Conservation (phyloP, 1,140 invertebrate genomes). For the Drosophila ogumai region DNA sequence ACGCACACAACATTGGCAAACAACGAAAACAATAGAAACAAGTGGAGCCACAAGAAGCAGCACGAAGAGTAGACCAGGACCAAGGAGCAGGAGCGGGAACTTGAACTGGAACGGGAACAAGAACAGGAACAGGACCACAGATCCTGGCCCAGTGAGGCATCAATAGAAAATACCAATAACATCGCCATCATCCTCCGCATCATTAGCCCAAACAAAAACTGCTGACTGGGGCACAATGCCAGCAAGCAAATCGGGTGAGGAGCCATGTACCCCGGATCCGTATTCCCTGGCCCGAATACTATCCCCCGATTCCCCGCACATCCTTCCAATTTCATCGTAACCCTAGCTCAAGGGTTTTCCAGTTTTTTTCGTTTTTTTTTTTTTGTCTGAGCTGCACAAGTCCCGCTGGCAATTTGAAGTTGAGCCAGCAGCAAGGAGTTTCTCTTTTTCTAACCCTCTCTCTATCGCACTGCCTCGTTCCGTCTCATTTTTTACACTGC, state of each 20-base stretch:
- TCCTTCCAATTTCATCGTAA: constrained; percentile 19
- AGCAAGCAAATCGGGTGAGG: constrained; percentile 42
- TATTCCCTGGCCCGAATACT: constrained; percentile 1
- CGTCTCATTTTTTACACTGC: neutral
- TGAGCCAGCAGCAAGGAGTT: constrained; percentile 38
- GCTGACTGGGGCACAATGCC: constrained; percentile 71
- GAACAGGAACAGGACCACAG: constrained; percentile 15
- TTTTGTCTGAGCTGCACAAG: constrained; percentile 48
- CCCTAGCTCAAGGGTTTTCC: constrained; percentile 33
- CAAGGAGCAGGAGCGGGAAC: neutral
- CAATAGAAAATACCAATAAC: constrained; percentile 60
- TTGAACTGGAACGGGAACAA: neutral
- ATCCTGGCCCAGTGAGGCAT: constrained; percentile 44
- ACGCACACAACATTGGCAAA: constrained; percentile 45
- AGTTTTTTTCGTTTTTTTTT: constrained; percentile 18
- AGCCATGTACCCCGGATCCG: constrained; percentile 3
- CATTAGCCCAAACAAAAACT: constrained; percentile 75
- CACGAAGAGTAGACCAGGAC: neutral
- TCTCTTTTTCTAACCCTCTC: constrained; percentile 6
- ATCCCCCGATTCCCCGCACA: neutral
- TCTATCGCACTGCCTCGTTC: neutral
- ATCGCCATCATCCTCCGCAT: constrained; percentile 68
- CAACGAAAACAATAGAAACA: constrained; percentile 47
- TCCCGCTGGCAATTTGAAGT: constrained; percentile 44
- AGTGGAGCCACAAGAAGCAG: constrained; percentile 33